These are phyloP conservation scores for Podocnemis expansa DNA, from an alignment of 2,113 vertebrate genomes.

Conservation along the genomic window DNA sequence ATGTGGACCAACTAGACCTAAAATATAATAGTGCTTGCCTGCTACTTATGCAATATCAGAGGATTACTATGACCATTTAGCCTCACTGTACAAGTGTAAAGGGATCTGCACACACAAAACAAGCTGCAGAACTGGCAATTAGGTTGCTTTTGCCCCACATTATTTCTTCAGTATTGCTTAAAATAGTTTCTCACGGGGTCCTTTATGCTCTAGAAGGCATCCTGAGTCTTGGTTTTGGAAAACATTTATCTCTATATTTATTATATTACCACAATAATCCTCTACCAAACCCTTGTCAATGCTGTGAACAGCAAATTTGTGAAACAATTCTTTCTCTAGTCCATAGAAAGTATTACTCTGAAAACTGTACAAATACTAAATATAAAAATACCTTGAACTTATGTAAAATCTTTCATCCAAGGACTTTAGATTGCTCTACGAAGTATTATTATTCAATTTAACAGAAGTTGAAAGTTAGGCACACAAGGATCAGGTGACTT, in stretches of 20 bases:
- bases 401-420: neutral
- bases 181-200: neutral
- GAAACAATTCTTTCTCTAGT: neutral
- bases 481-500: neutral
- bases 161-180: neutral
- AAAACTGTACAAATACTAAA: neutral
- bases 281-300: neutral
- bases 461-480: neutral
- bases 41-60: neutral
- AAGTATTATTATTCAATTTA: neutral
- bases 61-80: neutral
- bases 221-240: conserved; percentile 52
- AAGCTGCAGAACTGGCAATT: neutral
- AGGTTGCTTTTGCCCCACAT: neutral
- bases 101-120: neutral
- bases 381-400: neutral
- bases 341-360: neutral
- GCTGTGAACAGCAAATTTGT: neutral
- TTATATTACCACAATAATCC: neutral
- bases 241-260: conserved; percentile 22
- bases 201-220: neutral
- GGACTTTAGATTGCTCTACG: neutral
- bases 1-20: neutral
- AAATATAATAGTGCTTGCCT: neutral
- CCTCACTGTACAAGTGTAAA: neutral